Evolutionary conservation across 2,797 vertebrate species (phyloP), one percentile per base, ranked within the genome.

Genomic region (Anabacerthia variegaticeps): DNA sequence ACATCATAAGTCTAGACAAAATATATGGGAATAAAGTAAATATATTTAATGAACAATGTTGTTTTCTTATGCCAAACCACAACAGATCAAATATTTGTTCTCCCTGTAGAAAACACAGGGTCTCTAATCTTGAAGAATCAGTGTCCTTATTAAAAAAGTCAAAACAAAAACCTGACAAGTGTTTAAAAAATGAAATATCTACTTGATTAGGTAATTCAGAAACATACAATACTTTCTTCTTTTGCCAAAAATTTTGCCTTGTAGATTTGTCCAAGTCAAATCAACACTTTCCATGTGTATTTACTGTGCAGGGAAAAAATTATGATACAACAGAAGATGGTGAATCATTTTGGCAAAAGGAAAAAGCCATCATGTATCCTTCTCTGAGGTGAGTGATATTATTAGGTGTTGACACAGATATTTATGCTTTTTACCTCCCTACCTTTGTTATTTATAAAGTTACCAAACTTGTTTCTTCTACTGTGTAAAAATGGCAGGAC

Each of bases 241-340:
- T 72, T 78, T 96, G 94, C 94, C 95, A 97, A 95, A 96, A 92
- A 55, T 89, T 91, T 80, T 96, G 93, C 96, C 96, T 96, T 97
- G 96, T 97, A 97, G 95, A 95, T 96, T 81, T 93, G 94, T 96
- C 95, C 97, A 97, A 97, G 94, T 92, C 94, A 97, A 97, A 97
- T 96, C 89, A 96, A 96, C 62, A 97, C 67, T 96, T 96, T 88
- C 90, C 80, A 78, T 92, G 79, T 96, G 76, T 95, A 96, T 96
- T 97, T 96, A 94, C 84, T 88, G 92, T 77, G 92, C 73, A 91
- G 79, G 80, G 66, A 96, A 92, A 97, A 73, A 96, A 95, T 88
- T 87, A 89, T 48, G 93, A 86, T 94, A 95, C 72, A 96, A 97
- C n/a, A 93, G 80, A 97, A 90, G 86, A 95, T 11, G 8, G 91